Evolutionary conservation across 2,113 vertebrate species (phyloP).

Genomic region (Rhinolophus sinicus): DNA sequence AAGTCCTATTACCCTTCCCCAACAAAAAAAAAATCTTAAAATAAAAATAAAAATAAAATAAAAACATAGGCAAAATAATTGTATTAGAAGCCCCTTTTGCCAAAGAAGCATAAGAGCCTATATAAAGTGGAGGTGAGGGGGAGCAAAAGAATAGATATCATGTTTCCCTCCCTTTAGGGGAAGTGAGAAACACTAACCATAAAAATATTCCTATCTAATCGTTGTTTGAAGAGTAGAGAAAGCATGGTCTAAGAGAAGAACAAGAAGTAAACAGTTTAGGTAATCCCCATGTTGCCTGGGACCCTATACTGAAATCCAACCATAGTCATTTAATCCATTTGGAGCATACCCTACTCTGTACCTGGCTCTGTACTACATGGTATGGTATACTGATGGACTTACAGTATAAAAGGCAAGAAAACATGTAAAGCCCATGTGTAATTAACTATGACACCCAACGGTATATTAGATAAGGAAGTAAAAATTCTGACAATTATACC

Average conservation of each 20-base stretch:
- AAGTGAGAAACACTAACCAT: neutral
- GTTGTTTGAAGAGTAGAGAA: neutral
- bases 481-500: neutral
- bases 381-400: neutral
- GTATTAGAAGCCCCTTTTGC: neutral
- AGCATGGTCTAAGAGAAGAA: neutral
- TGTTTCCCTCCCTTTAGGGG: neutral
- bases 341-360: too few relatives aligned
- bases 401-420: neutral
- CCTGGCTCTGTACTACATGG: too few relatives aligned
- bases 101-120: neutral
- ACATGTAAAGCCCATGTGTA: neutral
- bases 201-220: neutral
- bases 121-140: neutral
- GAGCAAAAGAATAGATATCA: neutral
- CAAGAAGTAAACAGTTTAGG: neutral
- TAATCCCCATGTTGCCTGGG: neutral
- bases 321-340: neutral
- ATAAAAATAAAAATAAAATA: too few relatives aligned
- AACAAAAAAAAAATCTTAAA: too few relatives aligned
- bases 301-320: neutral
- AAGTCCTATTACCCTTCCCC: too few relatives aligned
- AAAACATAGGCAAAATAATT: neutral
- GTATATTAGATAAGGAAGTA: neutral
- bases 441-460: neutral